phyloP scores from a whole-genome alignment of 2,797 vertebrate genomes.

The Sebastes dallii region DNA sequence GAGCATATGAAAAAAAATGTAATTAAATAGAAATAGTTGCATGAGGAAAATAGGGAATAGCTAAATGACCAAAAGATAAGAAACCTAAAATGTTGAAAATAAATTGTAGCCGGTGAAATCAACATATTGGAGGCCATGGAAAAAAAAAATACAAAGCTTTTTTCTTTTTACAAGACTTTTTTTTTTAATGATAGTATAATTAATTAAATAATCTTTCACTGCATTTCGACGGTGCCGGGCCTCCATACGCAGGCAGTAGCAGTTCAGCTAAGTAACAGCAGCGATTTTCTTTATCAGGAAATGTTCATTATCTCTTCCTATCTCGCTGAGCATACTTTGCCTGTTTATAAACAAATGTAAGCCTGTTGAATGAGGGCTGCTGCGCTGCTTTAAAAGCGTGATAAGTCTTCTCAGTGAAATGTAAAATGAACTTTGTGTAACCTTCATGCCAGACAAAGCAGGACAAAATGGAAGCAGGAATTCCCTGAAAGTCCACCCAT shows the following conservation, averaged over 20 bases:
- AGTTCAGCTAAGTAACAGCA: background rate
- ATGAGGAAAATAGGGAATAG: background rate
- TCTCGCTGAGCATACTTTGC: conserved; percentile 31
- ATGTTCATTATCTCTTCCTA: conserved; percentile 42
- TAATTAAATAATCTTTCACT: background rate
- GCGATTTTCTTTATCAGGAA: conserved; percentile 55
- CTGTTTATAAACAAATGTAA: conserved; percentile 52
- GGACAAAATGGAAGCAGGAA: conserved; percentile 58
- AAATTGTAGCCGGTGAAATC: background rate
- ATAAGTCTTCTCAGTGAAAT: conserved; percentile 21
- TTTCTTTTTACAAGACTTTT: background rate
- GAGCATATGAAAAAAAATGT: background rate
- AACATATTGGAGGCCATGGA: background rate
- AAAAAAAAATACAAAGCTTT: background rate
- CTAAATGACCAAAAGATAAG: background rate
- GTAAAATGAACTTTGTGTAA: conserved; percentile 46
- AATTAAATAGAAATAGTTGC: background rate
- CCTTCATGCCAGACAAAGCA: conserved; percentile 44
- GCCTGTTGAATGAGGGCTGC: conserved; percentile 28
- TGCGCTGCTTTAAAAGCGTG: conserved; percentile 2
- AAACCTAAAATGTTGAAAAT: background rate
- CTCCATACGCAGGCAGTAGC: background rate
- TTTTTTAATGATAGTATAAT: background rate
- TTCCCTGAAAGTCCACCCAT: conserved; percentile 51
- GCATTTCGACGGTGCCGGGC: accelerated